phyloP scores from a whole-genome alignment of 2,888 invertebrate species.

The Epinotia ramella region DNA sequence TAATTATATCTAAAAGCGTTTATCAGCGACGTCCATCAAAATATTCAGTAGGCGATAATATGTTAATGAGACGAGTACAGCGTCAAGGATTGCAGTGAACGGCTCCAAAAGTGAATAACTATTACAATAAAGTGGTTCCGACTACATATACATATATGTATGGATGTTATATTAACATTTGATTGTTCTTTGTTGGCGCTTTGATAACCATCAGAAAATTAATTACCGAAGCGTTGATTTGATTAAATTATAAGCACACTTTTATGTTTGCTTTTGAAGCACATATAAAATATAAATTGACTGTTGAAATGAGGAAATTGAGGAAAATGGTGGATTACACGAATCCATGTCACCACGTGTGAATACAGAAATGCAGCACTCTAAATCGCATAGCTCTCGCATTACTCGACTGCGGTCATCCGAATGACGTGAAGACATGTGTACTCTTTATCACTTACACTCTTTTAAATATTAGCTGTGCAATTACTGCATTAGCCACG shows the following conservation, averaged over 20 bases:
- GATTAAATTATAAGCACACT: background rate
- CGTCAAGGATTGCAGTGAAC: conserved; percentile 43
- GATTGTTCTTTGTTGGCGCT: conserved; percentile 28
- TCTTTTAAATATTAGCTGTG: conserved; percentile 7
- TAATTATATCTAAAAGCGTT: conserved; percentile 11
- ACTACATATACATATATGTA: conserved; percentile 16
- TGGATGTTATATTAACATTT: conserved; percentile 16
- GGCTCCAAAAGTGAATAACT: conserved; percentile 36
- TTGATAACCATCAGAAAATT: conserved; percentile 26
- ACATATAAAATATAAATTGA: background rate
- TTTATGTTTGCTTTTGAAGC: background rate
- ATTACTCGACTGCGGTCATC: background rate
- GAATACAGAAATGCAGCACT: conserved; percentile 32
- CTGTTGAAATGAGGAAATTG: conserved; percentile 16
- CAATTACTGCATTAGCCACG: conserved; percentile 28
- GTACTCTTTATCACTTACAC: background rate
- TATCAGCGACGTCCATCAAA: conserved; percentile 38
- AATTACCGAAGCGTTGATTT: conserved; percentile 3
- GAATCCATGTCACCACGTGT: conserved; percentile 3
- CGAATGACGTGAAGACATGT: conserved; percentile 18
- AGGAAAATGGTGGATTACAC: conserved; percentile 6
- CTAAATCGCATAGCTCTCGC: conserved; percentile 23
- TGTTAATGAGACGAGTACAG: conserved; percentile 31
- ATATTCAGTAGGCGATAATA: conserved; percentile 38
- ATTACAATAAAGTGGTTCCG: conserved; percentile 31